phyloP scores from a whole-genome alignment of 2,113 vertebrate species.

The Colistium nudipinnis region DNA sequence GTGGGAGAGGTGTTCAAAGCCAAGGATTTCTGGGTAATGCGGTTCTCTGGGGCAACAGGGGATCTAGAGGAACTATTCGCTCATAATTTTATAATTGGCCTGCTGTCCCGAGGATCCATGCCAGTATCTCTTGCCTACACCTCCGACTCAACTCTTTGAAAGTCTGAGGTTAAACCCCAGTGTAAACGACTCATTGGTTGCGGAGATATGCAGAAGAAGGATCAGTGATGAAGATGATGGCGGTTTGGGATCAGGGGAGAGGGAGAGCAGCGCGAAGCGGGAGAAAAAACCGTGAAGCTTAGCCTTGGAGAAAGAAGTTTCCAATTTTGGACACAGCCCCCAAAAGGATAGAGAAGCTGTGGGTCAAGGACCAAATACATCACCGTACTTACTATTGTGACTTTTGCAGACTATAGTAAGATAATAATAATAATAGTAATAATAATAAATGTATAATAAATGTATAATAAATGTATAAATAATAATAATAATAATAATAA shows the following conservation, averaged over 20 bases:
- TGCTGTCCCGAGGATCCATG: slow-evolving; percentile 64
- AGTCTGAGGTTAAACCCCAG: slow-evolving; percentile 31
- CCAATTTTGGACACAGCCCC: slow-evolving; percentile 1
- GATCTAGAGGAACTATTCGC: slow-evolving; percentile 66
- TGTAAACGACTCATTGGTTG: slow-evolving; percentile 33
- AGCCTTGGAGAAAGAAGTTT: slow-evolving; percentile 21
- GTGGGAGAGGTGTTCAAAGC: slow-evolving; percentile 79
- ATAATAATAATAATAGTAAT: no score
- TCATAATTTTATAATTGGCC: slow-evolving; percentile 81
- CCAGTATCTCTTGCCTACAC: slow-evolving; percentile 62
- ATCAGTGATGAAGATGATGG: slow-evolving; percentile 24
- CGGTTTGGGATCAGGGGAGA: slow-evolving; percentile 18
- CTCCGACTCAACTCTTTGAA: slow-evolving; percentile 71
- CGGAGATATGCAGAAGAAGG: slow-evolving; percentile 13
- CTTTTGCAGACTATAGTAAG: no score
- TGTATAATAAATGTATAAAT: no score
- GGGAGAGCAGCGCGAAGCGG: neutral
- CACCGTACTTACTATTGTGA: no score
- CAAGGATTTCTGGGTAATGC: slow-evolving; percentile 74
- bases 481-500: no score
- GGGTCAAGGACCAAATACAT: no score
- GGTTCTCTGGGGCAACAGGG: slow-evolving; percentile 63
- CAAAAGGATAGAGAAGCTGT: neutral
- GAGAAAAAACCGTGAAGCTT: neutral
- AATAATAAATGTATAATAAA: no score